Percentiles rank a stretch among this genome's conserved stretches.
phyloP scores from a whole-genome alignment of 2,113 vertebrate genomes.

The Leptobrachium leishanense region DNA sequence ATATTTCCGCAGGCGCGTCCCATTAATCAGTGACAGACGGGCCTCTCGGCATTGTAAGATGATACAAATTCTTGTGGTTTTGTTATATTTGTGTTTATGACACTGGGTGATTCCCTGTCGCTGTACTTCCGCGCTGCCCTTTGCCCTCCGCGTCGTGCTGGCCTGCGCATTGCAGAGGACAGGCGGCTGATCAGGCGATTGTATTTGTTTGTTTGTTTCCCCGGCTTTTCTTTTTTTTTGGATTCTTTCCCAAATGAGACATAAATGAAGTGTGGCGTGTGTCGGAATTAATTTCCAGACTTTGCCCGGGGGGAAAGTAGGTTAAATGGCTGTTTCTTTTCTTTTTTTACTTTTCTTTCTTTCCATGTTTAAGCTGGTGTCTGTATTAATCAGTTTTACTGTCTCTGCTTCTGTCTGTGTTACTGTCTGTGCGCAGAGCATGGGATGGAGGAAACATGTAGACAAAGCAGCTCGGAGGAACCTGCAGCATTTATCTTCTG shows the following conservation, averaged over 20 bases:
- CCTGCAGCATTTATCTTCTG: too few species aligned
- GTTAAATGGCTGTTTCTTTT: constrained; percentile 8
- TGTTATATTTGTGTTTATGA: not conserved
- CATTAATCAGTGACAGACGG: too few species aligned
- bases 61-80: too few species aligned
- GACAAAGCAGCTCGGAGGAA: too few species aligned
- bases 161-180: not conserved
- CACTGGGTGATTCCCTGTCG: not conserved
- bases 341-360: constrained; percentile 1
- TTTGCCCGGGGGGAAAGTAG: not conserved
- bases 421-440: too few species aligned
- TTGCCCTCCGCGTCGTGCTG: not conserved
- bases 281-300: not conserved
- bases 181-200: not conserved
- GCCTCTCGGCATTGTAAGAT: too few species aligned
- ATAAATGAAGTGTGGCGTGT: not conserved
- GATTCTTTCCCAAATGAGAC: not conserved
- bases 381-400: constrained; percentile 13
- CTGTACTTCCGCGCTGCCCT: not conserved
- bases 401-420: not conserved
- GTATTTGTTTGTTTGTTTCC: not conserved
- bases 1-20: too few species aligned
- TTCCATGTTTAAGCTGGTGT: not conserved
- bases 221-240: not conserved
- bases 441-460: too few species aligned